These are phyloP conservation scores for Notechis scutatus DNA, from an alignment of 2,113 vertebrate genomes.

Conservation along the genomic window DNA sequence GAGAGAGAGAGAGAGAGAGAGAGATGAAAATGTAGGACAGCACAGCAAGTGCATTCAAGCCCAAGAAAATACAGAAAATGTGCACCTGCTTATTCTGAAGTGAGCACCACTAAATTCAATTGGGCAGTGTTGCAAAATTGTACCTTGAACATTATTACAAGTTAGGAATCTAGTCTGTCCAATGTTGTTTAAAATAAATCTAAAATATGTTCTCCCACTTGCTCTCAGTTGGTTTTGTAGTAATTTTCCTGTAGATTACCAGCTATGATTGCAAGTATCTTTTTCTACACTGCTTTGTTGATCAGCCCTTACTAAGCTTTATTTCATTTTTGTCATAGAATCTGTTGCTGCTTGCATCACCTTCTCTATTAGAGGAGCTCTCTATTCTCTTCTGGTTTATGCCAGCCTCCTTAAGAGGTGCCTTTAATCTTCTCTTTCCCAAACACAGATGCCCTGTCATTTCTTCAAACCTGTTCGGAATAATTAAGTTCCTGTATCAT, in stretches of 20 bases:
- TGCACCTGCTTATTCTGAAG: neutral
- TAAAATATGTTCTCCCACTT: constrained; percentile 30
- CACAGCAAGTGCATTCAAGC: neutral
- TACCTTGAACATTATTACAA: neutral
- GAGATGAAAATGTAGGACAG: no score
- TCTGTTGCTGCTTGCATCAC: constrained; percentile 42
- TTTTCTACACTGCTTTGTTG: constrained; percentile 46
- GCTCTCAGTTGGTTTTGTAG: constrained; percentile 1
- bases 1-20: no score
- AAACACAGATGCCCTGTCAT: constrained; percentile 28
- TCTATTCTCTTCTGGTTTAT: constrained; percentile 39
- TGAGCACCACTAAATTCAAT: neutral
- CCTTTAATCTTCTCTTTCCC: constrained; percentile 53
- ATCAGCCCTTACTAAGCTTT: constrained; percentile 54
- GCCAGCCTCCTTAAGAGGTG: constrained; percentile 6
- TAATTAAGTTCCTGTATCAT: constrained; percentile 48
- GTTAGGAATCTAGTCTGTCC: neutral
- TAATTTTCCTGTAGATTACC: constrained; percentile 54
- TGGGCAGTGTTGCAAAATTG: neutral
- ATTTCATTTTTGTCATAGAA: constrained; percentile 47
- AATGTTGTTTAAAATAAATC: constrained; percentile 1
- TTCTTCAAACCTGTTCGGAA: constrained; percentile 49
- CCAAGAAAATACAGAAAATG: neutral
- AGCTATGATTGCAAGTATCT: constrained; percentile 49
- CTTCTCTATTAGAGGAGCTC: neutral